Evolutionary conservation across 2,113 vertebrate genomes (phyloP).

Genomic region (Leucosticte australis): DNA sequence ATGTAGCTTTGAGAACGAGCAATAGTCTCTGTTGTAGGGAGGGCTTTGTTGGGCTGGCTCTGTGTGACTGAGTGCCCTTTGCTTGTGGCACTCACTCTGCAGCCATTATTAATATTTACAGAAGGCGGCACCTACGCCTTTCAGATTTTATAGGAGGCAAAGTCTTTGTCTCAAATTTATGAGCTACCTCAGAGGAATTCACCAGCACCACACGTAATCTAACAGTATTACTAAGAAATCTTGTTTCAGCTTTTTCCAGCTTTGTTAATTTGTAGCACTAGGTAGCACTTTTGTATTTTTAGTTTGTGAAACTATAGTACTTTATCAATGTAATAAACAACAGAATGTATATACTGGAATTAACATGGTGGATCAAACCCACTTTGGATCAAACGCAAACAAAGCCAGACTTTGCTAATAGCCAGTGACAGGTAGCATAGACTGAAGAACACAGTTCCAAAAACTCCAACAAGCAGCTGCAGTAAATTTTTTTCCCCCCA

Average conservation of each 20-base stretch:
- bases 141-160: slow-evolving; percentile 44
- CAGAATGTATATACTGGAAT: neutral
- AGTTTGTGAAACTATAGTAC: neutral
- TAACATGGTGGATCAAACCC: neutral
- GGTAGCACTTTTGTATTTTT: neutral
- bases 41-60: neutral
- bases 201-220: neutral
- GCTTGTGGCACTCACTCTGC: neutral
- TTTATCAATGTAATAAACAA: neutral
- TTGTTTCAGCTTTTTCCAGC: neutral
- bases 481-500: neutral
- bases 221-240: neutral
- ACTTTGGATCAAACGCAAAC: neutral
- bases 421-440: neutral
- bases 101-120: slow-evolving; percentile 56
- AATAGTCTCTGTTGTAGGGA: neutral
- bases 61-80: neutral
- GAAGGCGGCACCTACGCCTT: slow-evolving; percentile 25
- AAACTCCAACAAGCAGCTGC: neutral
- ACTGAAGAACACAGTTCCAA: neutral
- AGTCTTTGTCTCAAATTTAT: slow-evolving; percentile 48
- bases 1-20: neutral
- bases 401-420: neutral
- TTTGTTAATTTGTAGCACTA: neutral
- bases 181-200: slow-evolving; percentile 27